Evolutionary conservation across 2,113 vertebrate species (phyloP).

Genomic region (Dicerorhinus sumatrensis): DNA sequence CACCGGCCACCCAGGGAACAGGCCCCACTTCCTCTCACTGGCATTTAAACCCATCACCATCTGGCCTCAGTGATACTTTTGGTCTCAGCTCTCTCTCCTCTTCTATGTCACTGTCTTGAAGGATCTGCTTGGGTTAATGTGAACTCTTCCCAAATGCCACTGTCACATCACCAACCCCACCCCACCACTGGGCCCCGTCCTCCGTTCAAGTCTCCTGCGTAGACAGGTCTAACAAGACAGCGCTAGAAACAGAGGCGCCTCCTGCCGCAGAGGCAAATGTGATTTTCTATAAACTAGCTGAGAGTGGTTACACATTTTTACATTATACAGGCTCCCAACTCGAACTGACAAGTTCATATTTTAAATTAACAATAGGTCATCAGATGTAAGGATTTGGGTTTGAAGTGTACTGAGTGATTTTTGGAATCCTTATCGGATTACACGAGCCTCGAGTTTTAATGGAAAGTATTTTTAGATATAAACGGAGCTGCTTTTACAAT

Average conservation of each 20-base stretch:
- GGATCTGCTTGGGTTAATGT: accelerated
- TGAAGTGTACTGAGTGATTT: neutral
- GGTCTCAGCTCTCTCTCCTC: neutral
- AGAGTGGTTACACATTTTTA: too few relatives aligned
- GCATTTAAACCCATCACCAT: neutral
- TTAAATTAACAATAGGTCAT: conserved; percentile 51
- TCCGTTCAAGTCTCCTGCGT: neutral
- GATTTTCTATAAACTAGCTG: accelerated
- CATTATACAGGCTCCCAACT: neutral
- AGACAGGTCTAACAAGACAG: neutral
- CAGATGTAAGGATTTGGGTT: neutral
- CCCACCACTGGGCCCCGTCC: neutral
- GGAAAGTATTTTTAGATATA: conserved; percentile 23
- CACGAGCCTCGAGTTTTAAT: neutral
- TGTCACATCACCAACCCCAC: too few relatives aligned
- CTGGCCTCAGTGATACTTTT: neutral
- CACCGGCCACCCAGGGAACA: neutral
- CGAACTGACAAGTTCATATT: neutral
- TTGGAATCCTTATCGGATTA: neutral
- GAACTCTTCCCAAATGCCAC: neutral
- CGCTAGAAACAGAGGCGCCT: accelerated
- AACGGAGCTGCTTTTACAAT: conserved; percentile 39
- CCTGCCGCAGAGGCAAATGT: neutral
- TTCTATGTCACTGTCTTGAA: neutral
- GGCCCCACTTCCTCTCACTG: neutral